Base-by-base conservation (phyloP, 2,113 vertebrate species). In the Ranitomeya variabilis region DNA sequence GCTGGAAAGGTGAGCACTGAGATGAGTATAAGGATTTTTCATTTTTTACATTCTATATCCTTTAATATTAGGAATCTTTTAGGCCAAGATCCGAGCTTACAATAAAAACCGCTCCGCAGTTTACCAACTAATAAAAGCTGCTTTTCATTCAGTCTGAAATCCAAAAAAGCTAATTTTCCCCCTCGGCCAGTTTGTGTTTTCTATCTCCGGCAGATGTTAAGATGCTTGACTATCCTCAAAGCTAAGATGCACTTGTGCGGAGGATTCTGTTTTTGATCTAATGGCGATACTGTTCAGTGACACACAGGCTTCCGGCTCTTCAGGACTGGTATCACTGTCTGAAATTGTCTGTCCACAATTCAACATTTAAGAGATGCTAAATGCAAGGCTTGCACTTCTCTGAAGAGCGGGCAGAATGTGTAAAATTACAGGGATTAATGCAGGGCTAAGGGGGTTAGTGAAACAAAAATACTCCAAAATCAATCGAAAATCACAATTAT, bases 351-450 rank as follows among this genome's bases (percentile, higher is more conserved):
- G 66, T 59, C 57, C 67, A 86, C 77, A 85, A 55, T 84, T 90
- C 83, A 83, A 73, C 86, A 84, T 87, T 89, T 87, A 87, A 73
- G 86, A 85, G 79, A 85, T 62, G 79, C 89, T 86, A 78, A 90
- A 83, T 86, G 78, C 84, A 81, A 89, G 90, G 89, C 55, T 77
- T 76, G 80, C 85, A 84, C 86, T 87, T 92, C 93, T 91, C 92
- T 93, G 92, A 91, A 93, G 92, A 93, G 92, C 88, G 76, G 91
- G 92, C 95, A 94, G 95, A 96, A 94, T 94, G 95, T 92, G 90
- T 71, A 81, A 89, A 90, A 91, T 91, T 90, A 90, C 71, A 89
- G 90, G 92, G 90, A 91, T 95, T 95, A 89, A 95, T 95, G 94
- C 93, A 88, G 92, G 92, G 92, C 91, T 92, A 92, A 93, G 93